phyloP scores from a whole-genome alignment of 2,113 vertebrate species.

The Daphoenositta chrysoptera region DNA sequence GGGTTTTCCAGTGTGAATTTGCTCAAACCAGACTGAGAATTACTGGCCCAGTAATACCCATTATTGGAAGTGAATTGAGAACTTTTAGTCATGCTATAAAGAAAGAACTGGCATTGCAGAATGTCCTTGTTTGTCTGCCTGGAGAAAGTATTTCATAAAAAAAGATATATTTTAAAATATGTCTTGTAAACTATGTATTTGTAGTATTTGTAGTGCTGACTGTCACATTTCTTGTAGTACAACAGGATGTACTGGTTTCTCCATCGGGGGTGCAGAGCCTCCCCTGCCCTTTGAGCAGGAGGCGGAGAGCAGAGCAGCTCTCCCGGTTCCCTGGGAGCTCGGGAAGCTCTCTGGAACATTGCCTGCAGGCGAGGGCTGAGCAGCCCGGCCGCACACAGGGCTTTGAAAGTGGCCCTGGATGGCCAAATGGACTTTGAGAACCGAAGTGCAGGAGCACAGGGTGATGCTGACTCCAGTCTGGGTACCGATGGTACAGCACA shows the following conservation, averaged over 20 bases:
- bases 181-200: neutral
- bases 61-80: neutral
- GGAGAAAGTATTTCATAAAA: neutral
- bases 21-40: neutral
- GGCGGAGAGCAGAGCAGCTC: neutral
- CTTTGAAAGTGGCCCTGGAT: too few species aligned
- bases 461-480: fast-evolving
- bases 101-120: neutral
- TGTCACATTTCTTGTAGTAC: neutral
- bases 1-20: neutral
- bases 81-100: neutral
- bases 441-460: neutral
- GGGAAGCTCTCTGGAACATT: too few species aligned
- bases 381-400: too few species aligned
- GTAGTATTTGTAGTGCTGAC: neutral
- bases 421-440: too few species aligned
- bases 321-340: neutral
- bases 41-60: neutral
- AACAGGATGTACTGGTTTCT: neutral
- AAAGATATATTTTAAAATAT: neutral
- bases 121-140: neutral
- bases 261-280: neutral
- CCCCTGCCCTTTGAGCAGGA: neutral
- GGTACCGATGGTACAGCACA: neutral
- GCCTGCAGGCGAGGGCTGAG: neutral